Percentiles rank a stretch among this genome's conserved stretches.
phyloP scores from a whole-genome alignment of 2,113 vertebrate species.

The Bostrychus sinensis region DNA sequence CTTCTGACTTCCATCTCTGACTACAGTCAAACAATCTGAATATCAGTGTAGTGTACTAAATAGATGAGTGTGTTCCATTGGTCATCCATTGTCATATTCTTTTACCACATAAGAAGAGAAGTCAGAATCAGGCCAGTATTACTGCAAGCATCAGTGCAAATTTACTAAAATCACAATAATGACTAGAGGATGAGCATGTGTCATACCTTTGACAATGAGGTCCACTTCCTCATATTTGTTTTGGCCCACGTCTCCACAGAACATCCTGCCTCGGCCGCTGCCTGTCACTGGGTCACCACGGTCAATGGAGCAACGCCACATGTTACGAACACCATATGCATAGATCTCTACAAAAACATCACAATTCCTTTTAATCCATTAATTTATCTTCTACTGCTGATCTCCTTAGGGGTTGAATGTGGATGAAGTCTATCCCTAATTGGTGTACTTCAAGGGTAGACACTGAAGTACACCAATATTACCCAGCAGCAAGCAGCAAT shows the following conservation, averaged over 20 bases:
- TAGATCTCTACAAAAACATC: constrained; percentile 71
- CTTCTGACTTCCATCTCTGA: no score
- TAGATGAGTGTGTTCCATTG: background rate
- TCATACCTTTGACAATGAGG: constrained; percentile 76
- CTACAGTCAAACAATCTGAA: no score
- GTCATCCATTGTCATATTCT: background rate
- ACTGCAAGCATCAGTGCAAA: background rate
- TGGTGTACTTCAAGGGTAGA: no score
- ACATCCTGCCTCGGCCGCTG: constrained; percentile 74
- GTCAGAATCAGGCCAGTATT: background rate
- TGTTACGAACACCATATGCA: constrained; percentile 85
- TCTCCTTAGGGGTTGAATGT: no score
- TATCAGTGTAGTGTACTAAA: no score
- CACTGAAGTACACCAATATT: background rate
- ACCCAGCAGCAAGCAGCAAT: background rate
- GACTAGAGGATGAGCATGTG: background rate
- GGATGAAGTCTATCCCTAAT: no score
- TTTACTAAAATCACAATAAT: background rate
- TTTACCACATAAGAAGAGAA: background rate
- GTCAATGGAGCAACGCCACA: constrained; percentile 87
- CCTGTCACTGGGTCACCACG: constrained; percentile 75
- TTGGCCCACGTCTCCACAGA: constrained; percentile 86
- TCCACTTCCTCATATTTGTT: constrained; percentile 86
- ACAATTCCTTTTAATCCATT: background rate
- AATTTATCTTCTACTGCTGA: no score